phyloP scores from a whole-genome alignment of 2,113 vertebrate genomes.

The Archilochus colubris region DNA sequence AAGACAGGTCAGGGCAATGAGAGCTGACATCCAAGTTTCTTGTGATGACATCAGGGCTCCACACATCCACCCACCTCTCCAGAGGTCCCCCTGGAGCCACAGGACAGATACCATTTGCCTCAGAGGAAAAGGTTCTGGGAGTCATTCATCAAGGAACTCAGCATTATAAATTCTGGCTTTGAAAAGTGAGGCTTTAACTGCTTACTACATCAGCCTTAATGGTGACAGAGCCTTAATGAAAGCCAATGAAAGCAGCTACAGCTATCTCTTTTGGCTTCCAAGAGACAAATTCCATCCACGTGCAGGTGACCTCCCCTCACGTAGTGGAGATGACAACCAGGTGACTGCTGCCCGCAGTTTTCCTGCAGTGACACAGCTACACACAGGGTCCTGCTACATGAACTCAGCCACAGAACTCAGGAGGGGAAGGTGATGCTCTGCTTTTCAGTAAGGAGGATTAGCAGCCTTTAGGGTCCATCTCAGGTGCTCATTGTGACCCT shows the following conservation, averaged over 20 bases:
- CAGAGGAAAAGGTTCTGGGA: neutral
- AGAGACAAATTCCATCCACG: neutral
- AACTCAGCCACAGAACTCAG: neutral
- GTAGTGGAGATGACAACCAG: neutral
- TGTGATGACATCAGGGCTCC: neutral
- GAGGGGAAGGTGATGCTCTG: neutral
- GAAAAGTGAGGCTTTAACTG: neutral
- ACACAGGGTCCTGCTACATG: accelerated
- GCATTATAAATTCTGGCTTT: neutral
- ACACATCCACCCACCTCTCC: neutral
- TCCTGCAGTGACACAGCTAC: neutral
- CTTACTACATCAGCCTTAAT: neutral
- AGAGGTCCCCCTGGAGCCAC: neutral
- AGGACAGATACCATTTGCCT: neutral
- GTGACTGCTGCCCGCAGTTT: neutral
- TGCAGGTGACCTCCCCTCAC: accelerated
- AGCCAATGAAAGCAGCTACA: neutral
- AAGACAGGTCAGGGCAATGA: neutral
- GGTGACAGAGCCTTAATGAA: neutral
- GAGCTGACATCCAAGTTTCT: neutral
- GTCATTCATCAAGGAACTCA: neutral
- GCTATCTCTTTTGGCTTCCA: neutral
- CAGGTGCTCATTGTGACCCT: neutral
- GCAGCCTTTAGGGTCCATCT: neutral
- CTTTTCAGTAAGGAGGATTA: neutral